phyloP scores from a whole-genome alignment of 2,113 vertebrate species.

The Dendropsophus ebraccatus region DNA sequence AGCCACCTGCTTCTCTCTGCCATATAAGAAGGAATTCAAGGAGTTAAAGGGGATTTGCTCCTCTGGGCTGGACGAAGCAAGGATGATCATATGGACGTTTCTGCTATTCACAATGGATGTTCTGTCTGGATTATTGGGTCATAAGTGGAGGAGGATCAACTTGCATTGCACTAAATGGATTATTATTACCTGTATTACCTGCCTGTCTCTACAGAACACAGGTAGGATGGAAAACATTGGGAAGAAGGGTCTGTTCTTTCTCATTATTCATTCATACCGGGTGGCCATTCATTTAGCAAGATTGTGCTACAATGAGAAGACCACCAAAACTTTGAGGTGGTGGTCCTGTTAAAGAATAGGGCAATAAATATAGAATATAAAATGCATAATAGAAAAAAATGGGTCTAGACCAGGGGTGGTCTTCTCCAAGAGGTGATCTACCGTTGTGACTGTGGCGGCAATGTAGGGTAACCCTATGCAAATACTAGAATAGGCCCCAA shows the following conservation, averaged over 20 bases:
- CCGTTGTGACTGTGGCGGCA: no score
- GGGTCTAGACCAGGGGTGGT: no score
- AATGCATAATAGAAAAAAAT: no score
- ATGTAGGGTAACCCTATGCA: no score
- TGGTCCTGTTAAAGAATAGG: no score
- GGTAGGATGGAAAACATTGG: not conserved
- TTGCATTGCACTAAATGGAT: constrained; percentile 11
- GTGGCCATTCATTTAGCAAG: no score
- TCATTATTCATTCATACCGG: not conserved
- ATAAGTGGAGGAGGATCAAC: not conserved
- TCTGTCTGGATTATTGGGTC: not conserved
- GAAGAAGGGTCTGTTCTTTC: not conserved
- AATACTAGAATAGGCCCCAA: no score
- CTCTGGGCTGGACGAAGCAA: not conserved
- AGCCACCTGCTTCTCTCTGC: not conserved
- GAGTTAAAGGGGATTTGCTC: not conserved
- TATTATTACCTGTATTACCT: not conserved
- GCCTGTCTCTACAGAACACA: not conserved
- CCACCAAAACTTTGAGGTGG: no score
- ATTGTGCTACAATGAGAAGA: no score
- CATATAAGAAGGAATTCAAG: not conserved
- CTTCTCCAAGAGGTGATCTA: no score
- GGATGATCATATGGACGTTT: not conserved
- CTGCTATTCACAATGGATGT: not conserved
- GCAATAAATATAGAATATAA: no score